Base-by-base conservation (phyloP, 2,113 vertebrate species). In the Leptobrachium leishanense region DNA sequence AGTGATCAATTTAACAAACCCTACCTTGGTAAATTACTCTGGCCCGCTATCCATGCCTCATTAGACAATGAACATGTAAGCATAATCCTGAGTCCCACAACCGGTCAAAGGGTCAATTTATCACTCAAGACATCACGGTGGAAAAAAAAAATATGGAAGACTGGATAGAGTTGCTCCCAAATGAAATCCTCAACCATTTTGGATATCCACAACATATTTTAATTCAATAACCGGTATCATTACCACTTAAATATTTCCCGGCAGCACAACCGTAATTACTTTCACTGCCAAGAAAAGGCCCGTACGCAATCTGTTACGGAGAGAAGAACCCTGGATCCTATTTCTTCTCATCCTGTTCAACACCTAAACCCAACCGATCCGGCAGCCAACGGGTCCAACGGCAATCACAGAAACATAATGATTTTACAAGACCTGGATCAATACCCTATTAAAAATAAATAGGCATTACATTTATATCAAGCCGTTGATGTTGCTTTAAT, bases 151-250 rank as follows among this genome's bases (percentile, higher is more conserved):
- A 87, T 87, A 6, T 87, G 88, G 85, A 41, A 70, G 13, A 5
- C 15, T 3, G 68, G 86, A 85, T 83, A 82, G 86, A 85, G 82
- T 82, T 90, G 86, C 90, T 91, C 84, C 85, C 91, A 91, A 91
- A 90, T 91, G 89, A 90, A 92, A 90, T 87, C 86, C 83, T 89
- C 85, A 90, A 88, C 88, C 89, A 90, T 91, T 86, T 2, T 6
- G 82, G 66, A 75, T 90, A 80, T 81, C 86, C 72, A 85, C 10
- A 87, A 84, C 86, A 85, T 87, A 84, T 88, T 90, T 89, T 88
- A 86, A 80, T 68, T 83, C 88, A 72, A 43, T 85, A 84, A 85
- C 50, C 40, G 40, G 72, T 84, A 83, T 81, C 62, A 81, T 50
- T 79, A 87, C 68, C 62, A 68, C 68, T 81, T 81, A 62, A 2